phyloP scores from a whole-genome alignment of 2,888 invertebrate genomes.

The Leptopilina syphax region DNA sequence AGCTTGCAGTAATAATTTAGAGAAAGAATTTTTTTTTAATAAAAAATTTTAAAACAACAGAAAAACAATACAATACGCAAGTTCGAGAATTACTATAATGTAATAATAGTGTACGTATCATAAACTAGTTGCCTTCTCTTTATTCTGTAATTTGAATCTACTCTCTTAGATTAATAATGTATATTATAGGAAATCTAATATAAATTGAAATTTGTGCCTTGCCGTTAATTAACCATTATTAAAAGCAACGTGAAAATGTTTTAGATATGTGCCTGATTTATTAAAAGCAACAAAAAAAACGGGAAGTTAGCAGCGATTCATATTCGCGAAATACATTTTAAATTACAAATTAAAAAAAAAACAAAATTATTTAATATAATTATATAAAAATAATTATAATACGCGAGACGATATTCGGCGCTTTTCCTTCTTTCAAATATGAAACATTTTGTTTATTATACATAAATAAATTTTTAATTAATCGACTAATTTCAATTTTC shows the following conservation, averaged over 20 bases:
- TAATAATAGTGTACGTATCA: background rate
- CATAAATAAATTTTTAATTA: too few species aligned
- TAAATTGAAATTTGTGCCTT: constrained; percentile 17
- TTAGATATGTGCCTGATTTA: background rate
- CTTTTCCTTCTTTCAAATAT: background rate
- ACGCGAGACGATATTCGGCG: background rate
- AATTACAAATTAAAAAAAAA: background rate
- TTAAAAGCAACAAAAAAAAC: background rate
- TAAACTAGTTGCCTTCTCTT: constrained; percentile 7
- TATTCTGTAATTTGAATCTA: background rate
- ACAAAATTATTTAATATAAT: background rate
- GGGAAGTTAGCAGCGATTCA: background rate
- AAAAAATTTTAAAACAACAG: background rate
- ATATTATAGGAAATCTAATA: constrained; percentile 14
- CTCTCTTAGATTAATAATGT: constrained; percentile 12
- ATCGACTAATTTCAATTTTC: background rate
- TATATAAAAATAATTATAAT: background rate
- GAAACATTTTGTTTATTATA: too few species aligned
- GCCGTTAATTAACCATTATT: constrained; percentile 6
- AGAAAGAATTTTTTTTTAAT: background rate
- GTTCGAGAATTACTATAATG: background rate
- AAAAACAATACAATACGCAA: background rate
- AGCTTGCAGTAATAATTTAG: background rate
- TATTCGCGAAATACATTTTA: background rate
- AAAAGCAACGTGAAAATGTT: background rate